A percentile compares a stretch with the other conserved stretches of the same genome.
These are phyloP conservation scores for Oegoconia quadripuncta DNA, from an alignment of 2,888 invertebrate genomes.

Conservation along the genomic window DNA sequence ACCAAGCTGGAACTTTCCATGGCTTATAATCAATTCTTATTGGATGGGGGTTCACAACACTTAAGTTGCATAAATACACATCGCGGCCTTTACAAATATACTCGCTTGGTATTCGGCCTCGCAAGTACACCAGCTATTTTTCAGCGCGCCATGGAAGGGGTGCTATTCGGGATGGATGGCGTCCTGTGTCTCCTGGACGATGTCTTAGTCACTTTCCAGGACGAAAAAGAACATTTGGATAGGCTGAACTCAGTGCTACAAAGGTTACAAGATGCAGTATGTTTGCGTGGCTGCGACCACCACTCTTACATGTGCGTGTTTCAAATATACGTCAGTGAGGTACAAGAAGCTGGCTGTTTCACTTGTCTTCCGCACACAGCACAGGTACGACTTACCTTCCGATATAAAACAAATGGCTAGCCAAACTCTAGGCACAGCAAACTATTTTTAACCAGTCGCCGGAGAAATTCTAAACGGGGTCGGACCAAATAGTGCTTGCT, in stretches of 20 bases:
- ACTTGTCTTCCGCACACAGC: too few species aligned
- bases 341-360: too few species aligned
- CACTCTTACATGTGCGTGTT: too few species aligned
- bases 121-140: constrained; percentile 14
- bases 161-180: constrained; percentile 9
- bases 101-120: constrained; percentile 13
- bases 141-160: constrained; percentile 12
- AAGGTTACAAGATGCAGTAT: constrained; percentile 19
- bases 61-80: constrained; percentile 14
- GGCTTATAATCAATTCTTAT: constrained; percentile 12
- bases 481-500: too few species aligned
- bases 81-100: constrained; percentile 13
- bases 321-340: too few species aligned
- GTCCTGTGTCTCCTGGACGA: constrained; percentile 7
- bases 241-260: constrained; percentile 16
- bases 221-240: constrained; percentile 1
- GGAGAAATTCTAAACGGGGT: too few species aligned
- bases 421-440: too few species aligned
- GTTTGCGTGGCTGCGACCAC: too few species aligned
- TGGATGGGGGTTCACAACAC: constrained; percentile 7
- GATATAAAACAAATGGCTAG: too few species aligned
- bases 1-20: constrained; percentile 10
- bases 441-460: too few species aligned
- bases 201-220: constrained; percentile 9
- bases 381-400: too few species aligned